Percentiles rank a stretch among this genome's conserved stretches.
Conservation (phyloP, 2,888 invertebrate species). For the Catocala sponsa region DNA sequence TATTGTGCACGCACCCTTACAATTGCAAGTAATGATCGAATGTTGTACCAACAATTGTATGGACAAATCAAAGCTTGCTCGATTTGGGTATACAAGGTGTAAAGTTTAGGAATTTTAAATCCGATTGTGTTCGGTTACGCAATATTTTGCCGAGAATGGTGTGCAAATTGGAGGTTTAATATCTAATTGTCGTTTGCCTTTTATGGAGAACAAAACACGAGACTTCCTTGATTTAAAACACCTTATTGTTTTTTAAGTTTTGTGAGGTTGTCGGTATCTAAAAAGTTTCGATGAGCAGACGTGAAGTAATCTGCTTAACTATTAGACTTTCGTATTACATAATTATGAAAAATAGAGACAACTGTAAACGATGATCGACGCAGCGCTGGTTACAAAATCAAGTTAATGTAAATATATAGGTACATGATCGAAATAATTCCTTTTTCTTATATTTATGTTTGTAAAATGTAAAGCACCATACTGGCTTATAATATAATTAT, state of each 20-base stretch:
- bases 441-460: too few species aligned
- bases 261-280: not conserved
- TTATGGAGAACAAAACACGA: slow-evolving; percentile 1
- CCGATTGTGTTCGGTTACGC: too few species aligned
- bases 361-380: too few species aligned
- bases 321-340: too few species aligned
- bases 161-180: not conserved
- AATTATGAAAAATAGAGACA: not conserved
- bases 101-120: not conserved
- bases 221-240: not conserved
- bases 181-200: slow-evolving; percentile 3
- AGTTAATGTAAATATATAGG: too few species aligned
- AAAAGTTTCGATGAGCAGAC: too few species aligned
- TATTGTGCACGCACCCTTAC: slow-evolving; percentile 47
- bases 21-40: slow-evolving; percentile 35
- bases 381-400: too few species aligned
- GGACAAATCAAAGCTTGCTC: slow-evolving; percentile 2
- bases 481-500: too few species aligned
- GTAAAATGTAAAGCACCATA: too few species aligned
- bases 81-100: slow-evolving; percentile 1
- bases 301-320: too few species aligned
- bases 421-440: too few species aligned
- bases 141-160: too few species aligned
- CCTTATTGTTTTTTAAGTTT: not conserved
- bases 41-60: slow-evolving; percentile 5